Conservation (phyloP, 2,888 invertebrate genomes). For the Hipparchia semele region DNA sequence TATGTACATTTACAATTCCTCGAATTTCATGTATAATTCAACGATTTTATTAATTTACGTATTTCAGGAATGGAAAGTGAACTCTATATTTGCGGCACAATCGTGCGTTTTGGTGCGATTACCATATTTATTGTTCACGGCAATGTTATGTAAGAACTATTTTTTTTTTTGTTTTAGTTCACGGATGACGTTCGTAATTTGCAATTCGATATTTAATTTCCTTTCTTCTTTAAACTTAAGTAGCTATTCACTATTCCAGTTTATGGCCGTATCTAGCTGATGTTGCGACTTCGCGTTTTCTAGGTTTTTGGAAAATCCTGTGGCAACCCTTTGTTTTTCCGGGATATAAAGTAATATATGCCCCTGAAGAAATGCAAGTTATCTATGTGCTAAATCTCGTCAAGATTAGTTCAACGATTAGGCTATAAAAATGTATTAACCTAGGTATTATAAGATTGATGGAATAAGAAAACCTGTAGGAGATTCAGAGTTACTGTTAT, state of each 20-base stretch:
- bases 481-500: too few relatives aligned
- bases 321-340: too few relatives aligned
- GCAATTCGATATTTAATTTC: neutral
- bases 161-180: neutral
- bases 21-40: constrained; percentile 35
- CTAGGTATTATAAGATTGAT: too few relatives aligned
- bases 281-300: too few relatives aligned
- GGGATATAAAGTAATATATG: too few relatives aligned
- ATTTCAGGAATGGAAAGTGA: constrained; percentile 36
- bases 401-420: too few relatives aligned
- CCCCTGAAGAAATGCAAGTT: neutral
- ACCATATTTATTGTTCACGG: constrained; percentile 1
- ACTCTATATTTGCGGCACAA: constrained; percentile 3
- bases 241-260: neutral
- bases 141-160: constrained; percentile 10
- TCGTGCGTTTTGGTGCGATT: constrained; percentile 13
- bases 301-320: too few relatives aligned
- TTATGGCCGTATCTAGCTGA: too few relatives aligned
- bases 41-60: constrained; percentile 32
- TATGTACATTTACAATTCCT: constrained; percentile 26
- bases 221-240: neutral
- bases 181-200: neutral
- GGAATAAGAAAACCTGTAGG: too few relatives aligned
- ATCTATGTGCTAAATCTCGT: neutral
- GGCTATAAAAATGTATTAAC: too few relatives aligned